Evolutionary conservation across 2,888 invertebrate species (phyloP).

Genomic region (Phyllotreta cruciferae): DNA sequence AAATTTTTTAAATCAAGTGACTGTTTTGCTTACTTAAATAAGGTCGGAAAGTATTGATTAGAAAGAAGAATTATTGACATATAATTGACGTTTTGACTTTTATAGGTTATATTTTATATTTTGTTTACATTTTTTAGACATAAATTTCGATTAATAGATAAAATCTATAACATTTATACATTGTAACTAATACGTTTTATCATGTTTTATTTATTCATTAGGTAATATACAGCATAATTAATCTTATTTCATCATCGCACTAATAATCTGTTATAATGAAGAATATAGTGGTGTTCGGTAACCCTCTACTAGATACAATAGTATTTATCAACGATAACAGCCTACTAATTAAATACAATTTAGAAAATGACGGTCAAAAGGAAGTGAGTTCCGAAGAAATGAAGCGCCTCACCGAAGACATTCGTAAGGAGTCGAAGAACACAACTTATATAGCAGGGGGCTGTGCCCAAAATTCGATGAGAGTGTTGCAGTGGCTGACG

Average conservation of each 20-base stretch:
- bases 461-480: constrained; percentile 62
- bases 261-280: constrained; percentile 41
- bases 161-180: background rate
- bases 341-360: constrained; percentile 56
- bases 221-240: too few species aligned
- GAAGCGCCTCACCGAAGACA: constrained; percentile 49
- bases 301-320: constrained; percentile 59
- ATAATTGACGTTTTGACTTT: too few species aligned
- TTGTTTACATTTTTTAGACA: too few species aligned
- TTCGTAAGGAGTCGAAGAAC: constrained; percentile 29
- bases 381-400: constrained; percentile 54
- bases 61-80: too few species aligned
- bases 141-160: background rate
- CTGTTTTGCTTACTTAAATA: too few species aligned
- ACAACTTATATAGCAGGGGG: constrained; percentile 48
- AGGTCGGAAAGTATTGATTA: too few species aligned
- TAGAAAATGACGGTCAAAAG: constrained; percentile 56
- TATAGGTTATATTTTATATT: too few species aligned
- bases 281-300: constrained; percentile 58
- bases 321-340: constrained; percentile 49
- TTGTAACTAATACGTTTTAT: too few species aligned
- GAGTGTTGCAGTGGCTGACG: constrained; percentile 60
- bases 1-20: too few species aligned
- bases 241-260: constrained; percentile 13
- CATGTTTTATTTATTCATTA: too few species aligned